These are phyloP conservation scores for Xenentodon cancila DNA, from an alignment of 2,797 vertebrate species.

Conservation along the genomic window DNA sequence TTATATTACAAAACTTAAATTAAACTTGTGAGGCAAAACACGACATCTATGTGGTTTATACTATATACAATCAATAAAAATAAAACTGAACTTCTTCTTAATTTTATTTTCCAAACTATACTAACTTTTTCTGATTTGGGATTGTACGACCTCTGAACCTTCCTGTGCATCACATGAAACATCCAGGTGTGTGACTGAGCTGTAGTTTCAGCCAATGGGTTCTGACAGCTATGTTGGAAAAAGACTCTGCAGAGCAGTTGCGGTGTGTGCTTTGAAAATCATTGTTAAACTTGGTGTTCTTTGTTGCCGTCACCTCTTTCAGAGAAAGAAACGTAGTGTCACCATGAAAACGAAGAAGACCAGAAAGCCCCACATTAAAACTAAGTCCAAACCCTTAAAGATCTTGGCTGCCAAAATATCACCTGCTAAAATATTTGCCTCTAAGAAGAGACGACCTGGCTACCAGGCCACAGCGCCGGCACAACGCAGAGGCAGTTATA, in stretches of 20 bases:
- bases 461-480: slow-evolving; percentile 89
- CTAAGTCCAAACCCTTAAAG: slow-evolving; percentile 90
- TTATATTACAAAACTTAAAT: not conserved
- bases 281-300: slow-evolving; percentile 83
- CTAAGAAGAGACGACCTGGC: slow-evolving; percentile 92
- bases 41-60: not conserved
- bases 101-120: not conserved
- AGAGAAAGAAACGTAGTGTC: slow-evolving; percentile 94
- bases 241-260: slow-evolving; percentile 21
- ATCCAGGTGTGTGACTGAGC: not conserved
- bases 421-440: slow-evolving; percentile 85
- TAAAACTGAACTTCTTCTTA: not conserved
- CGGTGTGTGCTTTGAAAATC: slow-evolving; percentile 39
- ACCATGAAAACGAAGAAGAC: slow-evolving; percentile 92
- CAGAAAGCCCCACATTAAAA: slow-evolving; percentile 87
- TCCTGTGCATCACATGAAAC: not conserved
- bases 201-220: not conserved
- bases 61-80: not conserved
- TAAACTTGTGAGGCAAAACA: not conserved
- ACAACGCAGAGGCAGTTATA: slow-evolving; percentile 87
- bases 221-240: slow-evolving; percentile 14
- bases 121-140: not conserved
- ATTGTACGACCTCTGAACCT: not conserved
- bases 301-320: slow-evolving; percentile 87
- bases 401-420: slow-evolving; percentile 87